phyloP scores from a whole-genome alignment of 2,888 invertebrate species.

The Tetranychus truncatus region DNA sequence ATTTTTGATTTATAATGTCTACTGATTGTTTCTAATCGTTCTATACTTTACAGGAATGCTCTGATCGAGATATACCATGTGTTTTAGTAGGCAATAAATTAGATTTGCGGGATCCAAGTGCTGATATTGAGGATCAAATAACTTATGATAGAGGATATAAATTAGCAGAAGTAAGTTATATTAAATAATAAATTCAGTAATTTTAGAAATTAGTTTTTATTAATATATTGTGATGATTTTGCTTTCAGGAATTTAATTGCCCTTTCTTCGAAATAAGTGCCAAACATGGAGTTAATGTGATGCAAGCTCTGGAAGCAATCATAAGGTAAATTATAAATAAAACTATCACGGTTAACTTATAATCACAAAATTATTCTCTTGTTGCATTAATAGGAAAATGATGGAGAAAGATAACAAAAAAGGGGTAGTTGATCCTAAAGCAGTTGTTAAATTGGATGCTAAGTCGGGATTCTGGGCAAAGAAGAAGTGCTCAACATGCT shows the following conservation, averaged over 20 bases:
- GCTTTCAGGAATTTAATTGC: constrained; percentile 30
- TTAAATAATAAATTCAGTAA: neutral
- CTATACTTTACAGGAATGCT: neutral
- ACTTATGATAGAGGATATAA: neutral
- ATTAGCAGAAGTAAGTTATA: constrained; percentile 7
- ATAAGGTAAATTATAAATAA: neutral
- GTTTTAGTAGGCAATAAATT: constrained; percentile 96
- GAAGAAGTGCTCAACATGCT: neutral
- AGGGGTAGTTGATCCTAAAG: neutral
- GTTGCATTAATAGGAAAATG: neutral
- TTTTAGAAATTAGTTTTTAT: neutral
- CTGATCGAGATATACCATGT: constrained; percentile 64
- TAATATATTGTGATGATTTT: too few species aligned
- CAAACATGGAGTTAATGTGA: constrained; percentile 34
- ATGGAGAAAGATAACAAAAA: neutral
- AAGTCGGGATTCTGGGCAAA: neutral
- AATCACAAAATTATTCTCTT: neutral
- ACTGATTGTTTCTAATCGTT: neutral
- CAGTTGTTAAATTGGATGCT: neutral
- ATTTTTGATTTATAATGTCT: neutral
- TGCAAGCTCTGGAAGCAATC: constrained; percentile 15
- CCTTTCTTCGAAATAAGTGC: constrained; percentile 35
- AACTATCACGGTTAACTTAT: too few species aligned
- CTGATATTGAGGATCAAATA: constrained; percentile 38
- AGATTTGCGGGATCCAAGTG: constrained; percentile 95